Evolutionary conservation across 2,797 vertebrate species (phyloP).

Genomic region (Gymnopithys bicolor): DNA sequence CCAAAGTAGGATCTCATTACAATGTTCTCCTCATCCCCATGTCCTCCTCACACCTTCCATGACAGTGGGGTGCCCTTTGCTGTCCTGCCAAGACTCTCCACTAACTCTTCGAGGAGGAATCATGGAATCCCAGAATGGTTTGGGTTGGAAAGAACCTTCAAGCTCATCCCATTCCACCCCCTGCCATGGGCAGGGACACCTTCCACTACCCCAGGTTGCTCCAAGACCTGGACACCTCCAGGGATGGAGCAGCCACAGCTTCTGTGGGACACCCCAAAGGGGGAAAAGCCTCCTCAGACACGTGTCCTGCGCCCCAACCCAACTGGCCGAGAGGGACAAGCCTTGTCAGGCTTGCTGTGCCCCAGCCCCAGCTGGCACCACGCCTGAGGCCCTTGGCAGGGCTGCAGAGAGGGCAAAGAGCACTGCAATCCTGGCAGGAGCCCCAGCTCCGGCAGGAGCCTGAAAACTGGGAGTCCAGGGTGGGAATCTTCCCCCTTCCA

Average conservation of each 20-base stretch:
- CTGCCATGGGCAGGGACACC: neutral
- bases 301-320: neutral
- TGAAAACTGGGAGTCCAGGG: neutral
- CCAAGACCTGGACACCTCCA: neutral
- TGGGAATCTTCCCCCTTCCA: neutral
- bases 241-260: neutral
- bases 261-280: neutral
- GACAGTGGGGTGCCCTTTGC: rapidly evolving
- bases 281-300: rapidly evolving
- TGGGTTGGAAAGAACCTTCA: neutral
- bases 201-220: rapidly evolving
- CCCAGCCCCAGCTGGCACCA: slow-evolving; percentile 20
- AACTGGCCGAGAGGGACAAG: neutral
- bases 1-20: neutral
- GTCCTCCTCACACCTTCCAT: neutral
- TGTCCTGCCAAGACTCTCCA: neutral
- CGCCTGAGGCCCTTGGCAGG: neutral
- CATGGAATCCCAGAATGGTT: neutral
- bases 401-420: slow-evolving; percentile 42
- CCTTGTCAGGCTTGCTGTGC: neutral
- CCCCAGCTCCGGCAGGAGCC: neutral
- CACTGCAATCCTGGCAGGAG: neutral
- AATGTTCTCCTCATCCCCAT: rapidly evolving
- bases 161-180: neutral
- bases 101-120: neutral